These are phyloP conservation scores for Sipha maydis DNA, from an alignment of 2,888 invertebrate species.

Conservation along the genomic window DNA sequence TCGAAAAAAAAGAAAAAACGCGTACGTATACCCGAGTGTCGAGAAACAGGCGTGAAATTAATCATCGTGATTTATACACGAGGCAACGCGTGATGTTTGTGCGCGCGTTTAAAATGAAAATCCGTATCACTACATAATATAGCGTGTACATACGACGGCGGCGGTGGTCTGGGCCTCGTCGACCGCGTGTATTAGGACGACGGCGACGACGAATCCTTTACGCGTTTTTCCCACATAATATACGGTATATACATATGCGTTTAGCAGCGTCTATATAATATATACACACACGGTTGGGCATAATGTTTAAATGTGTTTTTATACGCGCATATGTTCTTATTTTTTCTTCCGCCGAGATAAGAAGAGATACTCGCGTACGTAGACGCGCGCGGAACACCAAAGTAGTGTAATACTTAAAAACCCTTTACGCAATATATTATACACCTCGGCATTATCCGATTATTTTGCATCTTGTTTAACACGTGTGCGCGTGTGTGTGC, in stretches of 20 bases:
- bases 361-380: not conserved
- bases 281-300: not conserved
- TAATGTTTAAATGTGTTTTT: conserved; percentile 24
- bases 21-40: conserved; percentile 54
- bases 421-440: conserved; percentile 26
- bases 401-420: conserved; percentile 42
- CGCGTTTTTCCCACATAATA: not conserved
- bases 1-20: conserved; percentile 1
- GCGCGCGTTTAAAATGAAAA: conserved; percentile 55
- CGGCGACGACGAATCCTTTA: conserved; percentile 7
- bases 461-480: not conserved
- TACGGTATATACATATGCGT: not conserved
- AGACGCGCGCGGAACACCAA: not conserved
- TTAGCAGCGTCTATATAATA: not conserved
- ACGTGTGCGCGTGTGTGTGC: not conserved
- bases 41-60: conserved; percentile 60
- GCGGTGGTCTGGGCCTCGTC: conserved; percentile 30
- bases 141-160: not conserved
- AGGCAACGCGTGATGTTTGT: conserved; percentile 21
- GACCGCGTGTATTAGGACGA: conserved; percentile 15
- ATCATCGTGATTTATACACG: conserved; percentile 60
- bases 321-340: not conserved
- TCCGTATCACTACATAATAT: conserved; percentile 35
- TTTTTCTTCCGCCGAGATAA: not conserved
- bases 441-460: conserved; percentile 29